Conservation (phyloP, 2,797 vertebrate genomes). For the Gallinago nigripennis region DNA sequence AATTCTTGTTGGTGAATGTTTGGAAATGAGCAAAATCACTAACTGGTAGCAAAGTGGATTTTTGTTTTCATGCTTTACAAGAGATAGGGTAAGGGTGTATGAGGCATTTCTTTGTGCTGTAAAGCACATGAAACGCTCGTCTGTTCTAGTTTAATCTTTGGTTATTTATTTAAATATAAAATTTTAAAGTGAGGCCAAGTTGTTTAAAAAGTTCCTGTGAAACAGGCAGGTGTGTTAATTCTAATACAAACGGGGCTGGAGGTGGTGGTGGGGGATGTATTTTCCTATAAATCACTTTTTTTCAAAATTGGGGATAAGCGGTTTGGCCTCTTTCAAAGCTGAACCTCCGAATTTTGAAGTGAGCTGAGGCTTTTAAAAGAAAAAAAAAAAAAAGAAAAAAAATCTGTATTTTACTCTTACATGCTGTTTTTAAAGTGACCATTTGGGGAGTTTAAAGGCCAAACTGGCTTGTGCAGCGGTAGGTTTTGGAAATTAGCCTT, state of each 20-base stretch:
- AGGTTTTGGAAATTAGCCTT: conserved; percentile 44
- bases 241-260: background rate
- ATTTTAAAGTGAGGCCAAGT: conserved; percentile 54
- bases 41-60: conserved; percentile 18
- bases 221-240: conserved; percentile 56
- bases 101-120: conserved; percentile 43
- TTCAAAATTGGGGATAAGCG: conserved; percentile 23
- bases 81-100: conserved; percentile 23
- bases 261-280: background rate
- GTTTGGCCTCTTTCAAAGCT: conserved; percentile 27
- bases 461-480: background rate
- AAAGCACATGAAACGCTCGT: background rate
- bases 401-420: conserved; percentile 50
- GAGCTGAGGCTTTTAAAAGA: conserved; percentile 58
- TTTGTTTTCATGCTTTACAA: conserved; percentile 55
- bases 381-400: background rate
- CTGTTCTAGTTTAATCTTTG: background rate
- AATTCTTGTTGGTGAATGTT: background rate
- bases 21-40: conserved; percentile 2
- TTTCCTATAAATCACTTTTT: conserved; percentile 51
- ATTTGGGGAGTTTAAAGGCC: conserved; percentile 5
- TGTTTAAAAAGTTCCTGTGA: conserved; percentile 65
- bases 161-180: conserved; percentile 73
- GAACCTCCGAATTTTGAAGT: conserved; percentile 60
- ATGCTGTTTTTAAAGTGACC: conserved; percentile 56